phyloP scores from a whole-genome alignment of 2,113 vertebrate genomes.

The Oceanodroma tethys region DNA sequence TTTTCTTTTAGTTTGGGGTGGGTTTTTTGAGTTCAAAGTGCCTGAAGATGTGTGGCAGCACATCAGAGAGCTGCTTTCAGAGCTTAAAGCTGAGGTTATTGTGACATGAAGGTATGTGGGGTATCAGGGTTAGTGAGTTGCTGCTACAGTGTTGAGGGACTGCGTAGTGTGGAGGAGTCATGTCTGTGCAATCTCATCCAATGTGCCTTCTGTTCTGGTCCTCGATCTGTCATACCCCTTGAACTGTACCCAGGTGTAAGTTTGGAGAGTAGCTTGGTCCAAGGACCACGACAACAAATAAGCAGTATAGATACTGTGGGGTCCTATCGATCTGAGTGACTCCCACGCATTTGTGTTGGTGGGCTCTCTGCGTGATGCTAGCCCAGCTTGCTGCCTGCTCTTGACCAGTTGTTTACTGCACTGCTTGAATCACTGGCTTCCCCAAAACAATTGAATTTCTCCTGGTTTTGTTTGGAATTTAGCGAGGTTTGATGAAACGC shows the following conservation, averaged over 20 bases:
- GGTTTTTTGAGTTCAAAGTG: neutral
- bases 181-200: neutral
- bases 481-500: neutral
- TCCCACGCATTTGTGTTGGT: neutral
- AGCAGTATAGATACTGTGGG: neutral
- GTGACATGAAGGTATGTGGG: neutral
- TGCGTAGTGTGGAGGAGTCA: neutral
- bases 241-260: neutral
- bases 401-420: neutral
- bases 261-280: neutral
- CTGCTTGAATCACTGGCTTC: neutral
- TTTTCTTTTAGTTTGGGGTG: neutral
- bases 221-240: neutral
- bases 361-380: neutral
- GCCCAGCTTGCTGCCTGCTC: neutral
- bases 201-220: neutral
- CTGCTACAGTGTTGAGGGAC: neutral
- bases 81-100: neutral
- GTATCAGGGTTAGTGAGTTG: accelerated
- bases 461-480: neutral
- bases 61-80: neutral
- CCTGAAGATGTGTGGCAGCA: neutral
- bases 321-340: neutral
- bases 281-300: neutral
- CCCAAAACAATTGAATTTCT: neutral